These are phyloP conservation scores for Trilocha varians DNA, from an alignment of 2,888 invertebrate species.

Conservation along the genomic window DNA sequence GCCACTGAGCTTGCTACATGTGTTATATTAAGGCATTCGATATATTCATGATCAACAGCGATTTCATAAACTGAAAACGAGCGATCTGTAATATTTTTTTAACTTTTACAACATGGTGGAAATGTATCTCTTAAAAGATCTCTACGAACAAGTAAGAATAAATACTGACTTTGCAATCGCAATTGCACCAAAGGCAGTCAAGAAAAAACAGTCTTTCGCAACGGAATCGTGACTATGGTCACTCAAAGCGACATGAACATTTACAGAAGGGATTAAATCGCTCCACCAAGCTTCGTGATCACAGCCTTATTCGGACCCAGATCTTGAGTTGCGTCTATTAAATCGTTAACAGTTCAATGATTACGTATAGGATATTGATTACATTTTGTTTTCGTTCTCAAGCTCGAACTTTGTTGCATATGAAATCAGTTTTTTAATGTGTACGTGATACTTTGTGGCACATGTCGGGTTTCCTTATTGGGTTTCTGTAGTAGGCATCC, in stretches of 20 bases:
- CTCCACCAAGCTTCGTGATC: not conserved
- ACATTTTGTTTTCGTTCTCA: conserved; percentile 21
- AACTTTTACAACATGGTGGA: too few species aligned
- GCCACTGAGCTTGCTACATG: conserved; percentile 22
- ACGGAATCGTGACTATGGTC: too few species aligned
- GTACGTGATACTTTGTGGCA: too few species aligned
- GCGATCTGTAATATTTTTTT: too few species aligned
- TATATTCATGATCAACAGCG: not conserved
- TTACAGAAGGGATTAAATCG: not conserved
- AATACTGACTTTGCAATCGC: too few species aligned
- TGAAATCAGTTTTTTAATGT: not conserved
- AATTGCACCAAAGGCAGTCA: too few species aligned
- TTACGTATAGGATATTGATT: conserved; percentile 30
- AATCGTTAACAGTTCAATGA: conserved; percentile 35
- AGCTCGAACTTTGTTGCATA: conserved; percentile 3
- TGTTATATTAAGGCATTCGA: conserved; percentile 1
- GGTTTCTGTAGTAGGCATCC: too few species aligned
- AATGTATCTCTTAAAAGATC: too few species aligned
- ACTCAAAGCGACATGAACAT: too few species aligned
- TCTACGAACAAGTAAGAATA: too few species aligned
- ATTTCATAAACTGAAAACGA: not conserved
- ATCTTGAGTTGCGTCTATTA: conserved; percentile 15
- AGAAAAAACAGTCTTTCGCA: too few species aligned
- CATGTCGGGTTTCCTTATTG: too few species aligned
- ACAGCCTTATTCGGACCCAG: not conserved